Evolutionary conservation across 2,113 vertebrate species (phyloP).

Genomic region (Datnioides undecimradiatus): DNA sequence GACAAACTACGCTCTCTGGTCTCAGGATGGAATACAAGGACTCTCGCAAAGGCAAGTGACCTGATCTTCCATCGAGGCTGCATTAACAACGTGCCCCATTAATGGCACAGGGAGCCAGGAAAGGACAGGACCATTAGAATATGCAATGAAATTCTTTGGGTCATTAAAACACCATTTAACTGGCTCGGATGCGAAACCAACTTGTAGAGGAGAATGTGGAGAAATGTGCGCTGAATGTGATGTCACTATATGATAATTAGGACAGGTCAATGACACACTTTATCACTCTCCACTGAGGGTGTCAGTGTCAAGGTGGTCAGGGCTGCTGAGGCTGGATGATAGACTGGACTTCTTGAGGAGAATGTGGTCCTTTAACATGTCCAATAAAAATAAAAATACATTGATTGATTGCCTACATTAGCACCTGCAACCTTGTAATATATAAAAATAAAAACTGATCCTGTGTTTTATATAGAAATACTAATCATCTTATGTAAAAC

Average conservation of each 20-base stretch:
- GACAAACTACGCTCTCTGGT: slow-evolving; percentile 11
- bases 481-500: neutral
- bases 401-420: too few species aligned
- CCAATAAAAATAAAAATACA: too few species aligned
- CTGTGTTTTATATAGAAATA: neutral
- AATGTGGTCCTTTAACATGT: too few species aligned
- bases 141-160: slow-evolving; percentile 33
- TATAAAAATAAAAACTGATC: neutral
- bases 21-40: slow-evolving; percentile 4
- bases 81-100: slow-evolving; percentile 54
- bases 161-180: slow-evolving; percentile 58
- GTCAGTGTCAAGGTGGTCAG: too few species aligned
- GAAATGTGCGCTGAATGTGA: slow-evolving; percentile 13
- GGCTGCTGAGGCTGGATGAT: too few species aligned
- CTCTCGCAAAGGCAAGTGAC: slow-evolving; percentile 36
- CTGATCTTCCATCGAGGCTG: slow-evolving; percentile 35
- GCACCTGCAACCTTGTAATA: neutral
- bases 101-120: slow-evolving; percentile 43
- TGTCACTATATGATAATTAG: neutral
- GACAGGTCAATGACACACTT: slow-evolving; percentile 11
- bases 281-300: too few species aligned
- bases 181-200: slow-evolving; percentile 33
- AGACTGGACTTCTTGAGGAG: too few species aligned
- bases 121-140: slow-evolving; percentile 41
- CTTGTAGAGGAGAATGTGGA: neutral